phyloP scores from a whole-genome alignment of 2,113 vertebrate genomes.

The Cnemophilus loriae region DNA sequence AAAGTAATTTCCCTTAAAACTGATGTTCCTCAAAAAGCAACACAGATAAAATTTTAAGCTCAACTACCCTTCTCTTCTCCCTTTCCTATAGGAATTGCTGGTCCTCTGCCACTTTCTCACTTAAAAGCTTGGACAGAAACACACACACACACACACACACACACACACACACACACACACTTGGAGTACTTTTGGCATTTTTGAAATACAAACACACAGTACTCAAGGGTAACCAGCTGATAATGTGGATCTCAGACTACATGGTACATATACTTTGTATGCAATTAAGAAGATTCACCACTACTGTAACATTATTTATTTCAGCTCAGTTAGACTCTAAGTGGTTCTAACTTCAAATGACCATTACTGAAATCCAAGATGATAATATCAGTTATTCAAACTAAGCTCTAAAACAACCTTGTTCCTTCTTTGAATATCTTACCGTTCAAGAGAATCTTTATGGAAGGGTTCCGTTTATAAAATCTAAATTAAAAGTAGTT shows the following conservation, averaged over 20 bases:
- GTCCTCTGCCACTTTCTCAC: not conserved
- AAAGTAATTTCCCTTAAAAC: not conserved
- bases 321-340: not conserved
- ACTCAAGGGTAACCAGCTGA: not conserved
- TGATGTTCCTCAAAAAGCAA: not conserved
- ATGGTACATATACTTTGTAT: not conserved
- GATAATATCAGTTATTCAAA: not conserved
- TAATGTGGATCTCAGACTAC: not conserved
- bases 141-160: accelerated
- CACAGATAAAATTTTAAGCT: not conserved
- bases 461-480: not conserved
- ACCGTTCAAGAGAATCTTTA: not conserved
- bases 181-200: not conserved
- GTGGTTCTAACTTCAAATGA: not conserved
- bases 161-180: not conserved
- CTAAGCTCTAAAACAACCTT: not conserved
- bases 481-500: not conserved
- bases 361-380: not conserved
- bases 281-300: not conserved
- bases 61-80: not conserved
- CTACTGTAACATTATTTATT: not conserved
- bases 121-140: not conserved
- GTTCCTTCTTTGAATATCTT: not conserved
- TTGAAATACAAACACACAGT: not conserved
- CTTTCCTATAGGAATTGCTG: not conserved